phyloP scores from a whole-genome alignment of 1,140 invertebrate species.

The Aphidius ervi region DNA sequence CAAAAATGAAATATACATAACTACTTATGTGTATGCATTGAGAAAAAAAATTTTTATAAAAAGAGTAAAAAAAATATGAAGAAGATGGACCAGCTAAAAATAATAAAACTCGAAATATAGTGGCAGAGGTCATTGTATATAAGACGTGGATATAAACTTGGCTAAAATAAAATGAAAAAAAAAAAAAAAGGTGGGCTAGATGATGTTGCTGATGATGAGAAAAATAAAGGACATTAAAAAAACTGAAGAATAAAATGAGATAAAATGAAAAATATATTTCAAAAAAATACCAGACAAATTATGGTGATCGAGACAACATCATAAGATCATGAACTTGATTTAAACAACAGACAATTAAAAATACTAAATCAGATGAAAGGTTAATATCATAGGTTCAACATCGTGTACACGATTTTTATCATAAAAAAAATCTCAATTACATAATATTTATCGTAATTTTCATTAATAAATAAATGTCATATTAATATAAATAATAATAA shows the following conservation, averaged over 20 bases:
- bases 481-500: too few relatives aligned
- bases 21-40: too few relatives aligned
- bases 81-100: conserved; percentile 23
- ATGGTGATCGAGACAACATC: conserved; percentile 30
- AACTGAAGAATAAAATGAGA: conserved; percentile 5
- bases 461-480: too few relatives aligned
- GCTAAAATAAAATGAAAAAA: neutral
- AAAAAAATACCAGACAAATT: conserved; percentile 11
- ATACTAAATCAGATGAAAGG: conserved; percentile 22
- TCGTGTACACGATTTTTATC: neutral
- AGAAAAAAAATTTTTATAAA: too few relatives aligned
- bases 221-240: conserved; percentile 7
- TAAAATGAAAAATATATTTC: too few relatives aligned
- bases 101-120: conserved; percentile 24
- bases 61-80: neutral
- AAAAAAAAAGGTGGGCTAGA: conserved; percentile 7
- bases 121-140: conserved; percentile 22
- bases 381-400: conserved; percentile 13
- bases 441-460: neutral
- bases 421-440: neutral
- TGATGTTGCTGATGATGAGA: neutral
- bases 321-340: conserved; percentile 26
- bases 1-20: too few relatives aligned
- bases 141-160: neutral
- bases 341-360: conserved; percentile 20